phyloP scores from a whole-genome alignment of 2,113 vertebrate species.

The Thamnophis sirtalis region DNA sequence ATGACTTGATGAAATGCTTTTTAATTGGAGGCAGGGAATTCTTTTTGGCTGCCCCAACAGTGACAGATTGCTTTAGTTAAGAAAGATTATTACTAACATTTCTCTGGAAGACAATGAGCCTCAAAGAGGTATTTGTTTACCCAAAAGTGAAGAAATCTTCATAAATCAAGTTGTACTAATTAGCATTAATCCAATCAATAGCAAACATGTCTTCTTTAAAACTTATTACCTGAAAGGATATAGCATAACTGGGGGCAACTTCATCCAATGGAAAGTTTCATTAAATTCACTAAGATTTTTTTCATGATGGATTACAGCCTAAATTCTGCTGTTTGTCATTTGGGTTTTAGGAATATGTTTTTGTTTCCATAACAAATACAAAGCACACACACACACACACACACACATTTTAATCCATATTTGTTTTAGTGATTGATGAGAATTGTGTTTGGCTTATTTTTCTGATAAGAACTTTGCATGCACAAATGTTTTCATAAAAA shows the following conservation, averaged over 20 bases:
- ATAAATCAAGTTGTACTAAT: accelerated
- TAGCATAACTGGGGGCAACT: background rate
- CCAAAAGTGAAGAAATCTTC: background rate
- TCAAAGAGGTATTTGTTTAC: accelerated
- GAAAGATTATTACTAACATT: conserved; percentile 1
- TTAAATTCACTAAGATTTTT: background rate
- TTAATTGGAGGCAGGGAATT: conserved; percentile 47
- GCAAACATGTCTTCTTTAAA: background rate
- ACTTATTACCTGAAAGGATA: background rate
- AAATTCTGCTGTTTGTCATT: background rate
- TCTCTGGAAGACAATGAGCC: background rate
- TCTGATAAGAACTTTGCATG: background rate
- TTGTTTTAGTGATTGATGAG: background rate
- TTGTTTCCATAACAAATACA: background rate
- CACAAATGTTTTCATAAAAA: background rate
- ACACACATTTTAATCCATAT: background rate
- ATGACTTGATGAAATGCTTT: conserved; percentile 45
- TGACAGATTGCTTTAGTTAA: conserved; percentile 3
- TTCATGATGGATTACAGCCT: background rate
- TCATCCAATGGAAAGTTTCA: background rate
- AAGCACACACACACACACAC: background rate
- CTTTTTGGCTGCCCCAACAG: conserved; percentile 11
- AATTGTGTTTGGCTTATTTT: background rate
- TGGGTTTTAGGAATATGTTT: background rate
- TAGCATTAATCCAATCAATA: background rate